A percentile compares a stretch with the other conserved stretches of the same genome.
Evolutionary conservation across 2,113 vertebrate genomes (phyloP).

Genomic region (Delphinus delphis): DNA sequence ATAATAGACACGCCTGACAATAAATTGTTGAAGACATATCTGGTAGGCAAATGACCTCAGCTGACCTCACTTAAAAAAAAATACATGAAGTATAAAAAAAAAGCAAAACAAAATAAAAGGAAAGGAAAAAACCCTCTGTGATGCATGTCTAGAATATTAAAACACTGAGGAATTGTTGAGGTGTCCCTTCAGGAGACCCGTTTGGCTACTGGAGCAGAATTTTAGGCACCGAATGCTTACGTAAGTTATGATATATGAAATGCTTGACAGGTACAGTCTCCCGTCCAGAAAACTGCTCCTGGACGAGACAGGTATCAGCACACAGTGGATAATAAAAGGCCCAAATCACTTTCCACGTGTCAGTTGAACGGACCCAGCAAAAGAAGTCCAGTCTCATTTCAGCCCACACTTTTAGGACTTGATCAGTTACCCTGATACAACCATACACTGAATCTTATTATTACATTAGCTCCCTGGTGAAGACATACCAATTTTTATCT

Average conservation of each 20-base stretch:
- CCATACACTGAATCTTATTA: conserved; percentile 20
- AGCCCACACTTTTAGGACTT: conserved; percentile 4
- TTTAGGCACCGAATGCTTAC: background rate
- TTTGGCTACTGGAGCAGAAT: background rate
- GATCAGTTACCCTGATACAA: conserved; percentile 55
- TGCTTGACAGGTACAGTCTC: background rate
- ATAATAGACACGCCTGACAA: background rate
- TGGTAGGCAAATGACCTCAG: background rate
- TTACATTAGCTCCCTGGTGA: background rate
- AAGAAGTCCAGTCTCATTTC: conserved; percentile 18
- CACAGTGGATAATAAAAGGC: background rate
- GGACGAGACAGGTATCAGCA: background rate
- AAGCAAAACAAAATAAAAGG: background rate
- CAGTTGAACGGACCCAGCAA: background rate
- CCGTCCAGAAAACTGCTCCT: background rate
- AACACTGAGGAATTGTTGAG: background rate
- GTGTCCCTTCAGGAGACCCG: background rate
- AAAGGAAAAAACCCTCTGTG: background rate
- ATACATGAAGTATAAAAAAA: background rate
- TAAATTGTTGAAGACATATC: background rate
- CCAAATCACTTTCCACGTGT: conserved; percentile 24
- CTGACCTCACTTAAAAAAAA: background rate
- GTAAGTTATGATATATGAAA: background rate
- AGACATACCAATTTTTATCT: conserved; percentile 61
- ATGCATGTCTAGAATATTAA: background rate